A percentile compares a stretch with the other conserved stretches of the same genome.
Conservation (phyloP, 2,113 vertebrate species). For the Cryptotis parvus region DNA sequence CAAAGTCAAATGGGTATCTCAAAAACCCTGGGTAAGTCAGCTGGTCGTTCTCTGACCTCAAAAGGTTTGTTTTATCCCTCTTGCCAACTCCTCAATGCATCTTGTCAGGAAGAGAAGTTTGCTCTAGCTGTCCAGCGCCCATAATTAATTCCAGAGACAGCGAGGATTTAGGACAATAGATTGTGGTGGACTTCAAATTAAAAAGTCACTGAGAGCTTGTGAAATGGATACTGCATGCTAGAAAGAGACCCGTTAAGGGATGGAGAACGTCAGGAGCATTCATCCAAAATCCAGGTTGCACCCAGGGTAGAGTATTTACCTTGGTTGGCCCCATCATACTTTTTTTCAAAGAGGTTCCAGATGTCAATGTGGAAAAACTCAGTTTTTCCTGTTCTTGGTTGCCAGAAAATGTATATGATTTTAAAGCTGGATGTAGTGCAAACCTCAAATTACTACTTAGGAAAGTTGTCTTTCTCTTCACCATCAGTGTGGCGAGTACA, state of each 20-base stretch:
- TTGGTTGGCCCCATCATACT: background rate
- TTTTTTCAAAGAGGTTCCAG: slow-evolving; percentile 25
- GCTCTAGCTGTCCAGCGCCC: slow-evolving; percentile 86
- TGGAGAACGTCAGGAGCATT: slow-evolving; percentile 64
- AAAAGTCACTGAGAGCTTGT: slow-evolving; percentile 88
- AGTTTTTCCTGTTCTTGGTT: background rate
- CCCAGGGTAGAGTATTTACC: background rate
- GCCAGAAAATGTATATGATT: slow-evolving; percentile 40
- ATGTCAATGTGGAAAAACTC: background rate
- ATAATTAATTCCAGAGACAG: slow-evolving; percentile 90
- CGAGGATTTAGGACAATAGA: slow-evolving; percentile 86
- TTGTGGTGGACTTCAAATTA: slow-evolving; percentile 89
- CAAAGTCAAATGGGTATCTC: slow-evolving; percentile 42
- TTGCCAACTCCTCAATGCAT: slow-evolving; percentile 86
- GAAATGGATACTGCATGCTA: slow-evolving; percentile 89
- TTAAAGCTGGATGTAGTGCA: slow-evolving; percentile 59
- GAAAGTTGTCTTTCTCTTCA: slow-evolving; percentile 78
- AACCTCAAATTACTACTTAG: slow-evolving; percentile 79
- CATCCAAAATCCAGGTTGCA: background rate
- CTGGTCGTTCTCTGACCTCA: slow-evolving; percentile 77
- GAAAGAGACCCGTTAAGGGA: slow-evolving; percentile 76
- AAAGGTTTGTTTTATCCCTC: slow-evolving; percentile 84
- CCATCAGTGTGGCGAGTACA: slow-evolving; percentile 77
- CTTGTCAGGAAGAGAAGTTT: slow-evolving; percentile 87
- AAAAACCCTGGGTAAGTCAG: slow-evolving; percentile 60